Conservation (phyloP, 2,797 vertebrate genomes). For the Acanthornis magna region DNA sequence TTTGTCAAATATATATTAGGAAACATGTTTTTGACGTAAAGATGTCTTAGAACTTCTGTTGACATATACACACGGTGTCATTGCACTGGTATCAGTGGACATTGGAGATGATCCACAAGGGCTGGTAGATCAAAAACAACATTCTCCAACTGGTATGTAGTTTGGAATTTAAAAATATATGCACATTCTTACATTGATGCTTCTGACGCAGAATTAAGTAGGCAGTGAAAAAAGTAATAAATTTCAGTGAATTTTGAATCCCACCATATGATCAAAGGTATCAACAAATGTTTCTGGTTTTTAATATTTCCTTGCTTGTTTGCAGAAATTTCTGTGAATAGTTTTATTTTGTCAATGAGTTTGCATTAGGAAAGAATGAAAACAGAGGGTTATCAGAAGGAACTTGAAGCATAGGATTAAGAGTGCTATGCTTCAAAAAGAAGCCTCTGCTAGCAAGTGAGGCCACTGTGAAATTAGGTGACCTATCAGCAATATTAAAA, state of each 20-base stretch:
- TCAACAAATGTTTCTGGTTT: not conserved
- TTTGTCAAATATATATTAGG: not conserved
- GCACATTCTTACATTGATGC: not conserved
- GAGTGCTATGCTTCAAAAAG: not conserved
- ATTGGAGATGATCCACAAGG: not conserved
- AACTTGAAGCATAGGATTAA: not conserved
- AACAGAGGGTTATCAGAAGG: not conserved
- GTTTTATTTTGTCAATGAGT: not conserved
- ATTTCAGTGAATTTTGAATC: not conserved
- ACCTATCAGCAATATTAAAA: not conserved
- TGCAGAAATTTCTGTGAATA: not conserved
- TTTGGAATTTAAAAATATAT: not conserved
- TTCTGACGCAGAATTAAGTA: not conserved
- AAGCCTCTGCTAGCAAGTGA: not conserved
- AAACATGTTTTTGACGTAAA: not conserved
- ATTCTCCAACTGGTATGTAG: not conserved
- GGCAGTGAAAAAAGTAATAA: not conserved
- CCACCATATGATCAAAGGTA: not conserved
- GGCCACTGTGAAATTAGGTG: constrained; percentile 28
- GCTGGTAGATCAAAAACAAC: not conserved
- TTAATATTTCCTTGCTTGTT: not conserved
- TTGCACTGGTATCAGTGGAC: not conserved
- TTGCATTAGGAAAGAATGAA: not conserved
- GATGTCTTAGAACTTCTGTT: not conserved
- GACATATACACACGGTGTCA: not conserved